These are phyloP conservation scores for Pangasius macronema DNA, from an alignment of 2,797 vertebrate genomes.

Conservation along the genomic window DNA sequence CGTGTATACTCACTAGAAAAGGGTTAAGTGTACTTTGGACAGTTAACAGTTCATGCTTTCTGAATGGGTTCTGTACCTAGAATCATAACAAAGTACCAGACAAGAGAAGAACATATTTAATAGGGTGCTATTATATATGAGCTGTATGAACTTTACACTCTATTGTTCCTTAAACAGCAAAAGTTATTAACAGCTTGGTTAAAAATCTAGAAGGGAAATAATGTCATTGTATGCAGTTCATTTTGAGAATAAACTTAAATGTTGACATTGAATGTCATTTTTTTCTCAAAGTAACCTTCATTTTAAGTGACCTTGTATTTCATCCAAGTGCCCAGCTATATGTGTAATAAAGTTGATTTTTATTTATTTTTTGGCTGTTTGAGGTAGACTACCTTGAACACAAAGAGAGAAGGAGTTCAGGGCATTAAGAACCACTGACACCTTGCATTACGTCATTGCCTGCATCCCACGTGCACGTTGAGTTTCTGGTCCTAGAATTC, in stretches of 20 bases:
- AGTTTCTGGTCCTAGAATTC: constrained; percentile 39
- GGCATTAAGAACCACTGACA: constrained; percentile 36
- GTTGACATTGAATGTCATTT: not conserved
- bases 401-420: constrained; percentile 38
- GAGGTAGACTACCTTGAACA: constrained; percentile 21
- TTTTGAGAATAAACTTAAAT: not conserved
- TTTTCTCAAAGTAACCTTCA: not conserved
- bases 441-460: constrained; percentile 60
- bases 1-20: not conserved
- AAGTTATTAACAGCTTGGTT: not conserved
- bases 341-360: not conserved
- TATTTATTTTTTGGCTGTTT: not conserved
- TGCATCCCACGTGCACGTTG: constrained; percentile 56
- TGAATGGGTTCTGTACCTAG: not conserved
- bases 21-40: not conserved
- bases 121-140: not conserved
- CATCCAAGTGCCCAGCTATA: not conserved
- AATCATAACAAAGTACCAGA: not conserved
- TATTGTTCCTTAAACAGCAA: not conserved
- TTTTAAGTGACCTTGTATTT: not conserved
- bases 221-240: constrained; percentile 10
- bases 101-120: not conserved
- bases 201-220: too few species aligned
- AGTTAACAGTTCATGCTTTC: not conserved
- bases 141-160: not conserved